Evolutionary conservation across 1,140 invertebrate genomes (phyloP).

Genomic region (Scylla paramamosain): DNA sequence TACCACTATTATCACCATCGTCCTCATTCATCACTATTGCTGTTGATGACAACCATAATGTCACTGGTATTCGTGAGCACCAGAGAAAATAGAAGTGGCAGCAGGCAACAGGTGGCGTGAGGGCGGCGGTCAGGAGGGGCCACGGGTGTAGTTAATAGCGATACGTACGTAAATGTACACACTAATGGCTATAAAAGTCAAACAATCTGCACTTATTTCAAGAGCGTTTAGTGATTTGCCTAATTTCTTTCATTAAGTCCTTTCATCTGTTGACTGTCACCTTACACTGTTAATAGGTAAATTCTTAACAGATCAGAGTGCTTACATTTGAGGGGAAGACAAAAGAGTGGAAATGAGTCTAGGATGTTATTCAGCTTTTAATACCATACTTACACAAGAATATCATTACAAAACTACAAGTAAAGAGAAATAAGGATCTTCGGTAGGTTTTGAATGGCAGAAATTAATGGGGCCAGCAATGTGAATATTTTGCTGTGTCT

Average conservation of each 20-base stretch:
- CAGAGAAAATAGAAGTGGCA: background rate
- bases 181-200: background rate
- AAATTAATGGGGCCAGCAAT: too few species aligned
- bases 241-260: background rate
- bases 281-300: too few species aligned
- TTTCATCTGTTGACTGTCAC: background rate
- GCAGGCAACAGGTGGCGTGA: background rate
- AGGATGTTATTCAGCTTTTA: too few species aligned
- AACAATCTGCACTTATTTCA: background rate
- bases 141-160: background rate
- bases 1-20: background rate
- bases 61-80: background rate
- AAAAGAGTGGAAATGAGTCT: too few species aligned
- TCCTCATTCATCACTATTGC: background rate
- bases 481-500: too few species aligned
- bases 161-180: background rate
- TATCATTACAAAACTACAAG: too few species aligned
- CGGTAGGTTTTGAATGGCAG: too few species aligned
- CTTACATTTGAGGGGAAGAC: too few species aligned
- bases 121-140: background rate
- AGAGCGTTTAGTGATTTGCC: background rate
- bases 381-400: too few species aligned
- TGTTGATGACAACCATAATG: background rate
- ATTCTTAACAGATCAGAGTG: too few species aligned
- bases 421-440: too few species aligned